Percentiles rank a stretch among this genome's conserved stretches.
Evolutionary conservation across 2,113 vertebrate genomes (phyloP).

Genomic region (Micronycteris hirsuta): DNA sequence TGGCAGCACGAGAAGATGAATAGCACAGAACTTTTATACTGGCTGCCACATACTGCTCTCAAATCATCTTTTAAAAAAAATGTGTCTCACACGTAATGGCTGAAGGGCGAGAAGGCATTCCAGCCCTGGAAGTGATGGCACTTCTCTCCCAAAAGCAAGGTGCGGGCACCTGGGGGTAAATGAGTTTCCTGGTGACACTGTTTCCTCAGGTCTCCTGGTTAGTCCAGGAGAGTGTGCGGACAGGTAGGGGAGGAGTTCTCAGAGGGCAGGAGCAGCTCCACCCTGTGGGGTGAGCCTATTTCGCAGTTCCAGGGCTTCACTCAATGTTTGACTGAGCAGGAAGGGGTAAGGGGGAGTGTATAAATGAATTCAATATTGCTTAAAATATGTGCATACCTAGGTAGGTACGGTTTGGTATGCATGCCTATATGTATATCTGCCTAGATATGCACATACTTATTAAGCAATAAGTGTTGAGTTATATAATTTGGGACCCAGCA

Average conservation of each 20-base stretch:
- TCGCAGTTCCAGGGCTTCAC: not conserved
- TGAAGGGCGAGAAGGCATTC: not conserved
- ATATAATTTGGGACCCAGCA: not conserved
- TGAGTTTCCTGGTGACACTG: not conserved
- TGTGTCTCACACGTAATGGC: not conserved
- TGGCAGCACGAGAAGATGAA: conserved; percentile 65
- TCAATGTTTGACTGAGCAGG: not conserved
- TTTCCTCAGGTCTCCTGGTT: not conserved
- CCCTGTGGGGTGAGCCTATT: not conserved
- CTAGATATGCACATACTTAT: no score
- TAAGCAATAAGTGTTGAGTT: no score
- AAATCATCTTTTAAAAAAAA: not conserved
- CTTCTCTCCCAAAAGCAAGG: not conserved
- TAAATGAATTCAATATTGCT: not conserved
- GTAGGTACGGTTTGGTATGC: no score
- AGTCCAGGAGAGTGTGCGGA: not conserved
- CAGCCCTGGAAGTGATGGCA: not conserved
- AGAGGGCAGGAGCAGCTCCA: not conserved
- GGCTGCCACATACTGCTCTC: not conserved
- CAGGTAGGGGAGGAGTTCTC: not conserved
- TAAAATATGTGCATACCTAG: not conserved
- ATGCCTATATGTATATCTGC: no score
- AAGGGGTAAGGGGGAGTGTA: not conserved
- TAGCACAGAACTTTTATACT: conserved; percentile 27
- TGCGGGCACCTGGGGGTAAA: not conserved